A percentile compares a stretch with the other conserved stretches of the same genome.
These are phyloP conservation scores for Protophormia terraenovae DNA, from an alignment of 2,888 invertebrate species.

Conservation along the genomic window DNA sequence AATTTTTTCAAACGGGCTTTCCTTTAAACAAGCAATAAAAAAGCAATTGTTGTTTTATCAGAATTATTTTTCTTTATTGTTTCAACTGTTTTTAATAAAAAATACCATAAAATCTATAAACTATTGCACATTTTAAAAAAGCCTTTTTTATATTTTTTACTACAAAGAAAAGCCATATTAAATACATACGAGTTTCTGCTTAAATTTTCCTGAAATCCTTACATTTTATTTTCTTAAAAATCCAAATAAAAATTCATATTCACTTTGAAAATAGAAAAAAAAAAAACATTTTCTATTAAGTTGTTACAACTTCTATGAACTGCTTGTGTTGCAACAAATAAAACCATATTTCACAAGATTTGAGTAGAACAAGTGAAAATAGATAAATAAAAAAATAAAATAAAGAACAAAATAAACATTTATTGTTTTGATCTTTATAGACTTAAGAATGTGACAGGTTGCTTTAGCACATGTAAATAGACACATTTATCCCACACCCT, in stretches of 20 bases:
- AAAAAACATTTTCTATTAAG: neutral
- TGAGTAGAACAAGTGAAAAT: neutral
- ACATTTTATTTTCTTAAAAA: neutral
- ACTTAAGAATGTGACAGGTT: constrained; percentile 67
- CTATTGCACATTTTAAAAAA: neutral
- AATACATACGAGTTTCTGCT: no score
- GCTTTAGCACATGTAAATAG: constrained; percentile 64
- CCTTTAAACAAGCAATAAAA: no score
- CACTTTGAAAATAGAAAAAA: no score
- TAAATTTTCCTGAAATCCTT: neutral
- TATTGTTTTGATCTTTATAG: constrained; percentile 64
- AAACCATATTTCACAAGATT: neutral
- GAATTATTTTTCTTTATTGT: no score
- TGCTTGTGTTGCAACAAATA: neutral
- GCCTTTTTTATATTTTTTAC: neutral
- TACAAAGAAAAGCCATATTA: neutral
- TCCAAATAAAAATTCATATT: neutral
- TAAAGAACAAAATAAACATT: constrained; percentile 57
- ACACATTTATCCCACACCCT: constrained; percentile 52
- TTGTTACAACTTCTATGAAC: neutral
- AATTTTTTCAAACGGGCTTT: no score
- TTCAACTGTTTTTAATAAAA: no score
- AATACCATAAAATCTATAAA: neutral
- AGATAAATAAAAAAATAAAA: neutral
- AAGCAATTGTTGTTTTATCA: no score